phyloP scores from a whole-genome alignment of 2,888 invertebrate species.

The Acanthopleura granulata region DNA sequence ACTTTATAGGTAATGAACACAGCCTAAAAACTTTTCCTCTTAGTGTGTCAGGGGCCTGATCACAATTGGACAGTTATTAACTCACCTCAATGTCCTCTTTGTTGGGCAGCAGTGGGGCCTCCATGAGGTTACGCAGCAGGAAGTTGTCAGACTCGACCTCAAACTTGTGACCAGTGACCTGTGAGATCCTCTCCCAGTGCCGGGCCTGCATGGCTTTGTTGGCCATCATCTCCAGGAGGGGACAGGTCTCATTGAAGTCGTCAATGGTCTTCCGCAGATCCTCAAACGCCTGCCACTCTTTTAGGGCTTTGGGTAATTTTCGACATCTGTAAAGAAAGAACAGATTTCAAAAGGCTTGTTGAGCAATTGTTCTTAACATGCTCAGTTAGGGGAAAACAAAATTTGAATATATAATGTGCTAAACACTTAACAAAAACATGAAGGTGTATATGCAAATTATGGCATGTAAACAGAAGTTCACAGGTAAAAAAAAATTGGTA shows the following conservation, averaged over 20 bases:
- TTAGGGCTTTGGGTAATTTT: conserved; percentile 89
- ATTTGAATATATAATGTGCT: too few species aligned
- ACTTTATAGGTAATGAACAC: neutral
- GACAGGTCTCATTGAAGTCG: conserved; percentile 98
- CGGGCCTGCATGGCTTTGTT: conserved; percentile 97
- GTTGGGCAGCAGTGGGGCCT: conserved; percentile 90
- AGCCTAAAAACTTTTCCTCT: neutral
- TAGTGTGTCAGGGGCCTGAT: too few species aligned
- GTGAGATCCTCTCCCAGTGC: conserved; percentile 96
- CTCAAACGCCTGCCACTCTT: conserved; percentile 97
- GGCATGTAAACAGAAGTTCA: too few species aligned
- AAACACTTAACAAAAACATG: too few species aligned
- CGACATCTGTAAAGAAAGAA: conserved; percentile 78
- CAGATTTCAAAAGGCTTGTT: neutral
- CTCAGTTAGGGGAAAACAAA: too few species aligned
- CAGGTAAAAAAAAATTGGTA: too few species aligned
- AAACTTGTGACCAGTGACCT: conserved; percentile 88
- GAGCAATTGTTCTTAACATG: too few species aligned
- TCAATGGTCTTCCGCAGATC: conserved; percentile 96
- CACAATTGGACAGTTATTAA: neutral
- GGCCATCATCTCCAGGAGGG: conserved; percentile 93
- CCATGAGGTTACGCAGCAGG: conserved; percentile 92
- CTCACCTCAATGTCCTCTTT: conserved; percentile 95
- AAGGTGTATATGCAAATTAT: too few species aligned
- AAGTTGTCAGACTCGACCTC: conserved; percentile 95